These are phyloP conservation scores for Scrobipalpa costella DNA, from an alignment of 2,888 invertebrate species.

Conservation along the genomic window DNA sequence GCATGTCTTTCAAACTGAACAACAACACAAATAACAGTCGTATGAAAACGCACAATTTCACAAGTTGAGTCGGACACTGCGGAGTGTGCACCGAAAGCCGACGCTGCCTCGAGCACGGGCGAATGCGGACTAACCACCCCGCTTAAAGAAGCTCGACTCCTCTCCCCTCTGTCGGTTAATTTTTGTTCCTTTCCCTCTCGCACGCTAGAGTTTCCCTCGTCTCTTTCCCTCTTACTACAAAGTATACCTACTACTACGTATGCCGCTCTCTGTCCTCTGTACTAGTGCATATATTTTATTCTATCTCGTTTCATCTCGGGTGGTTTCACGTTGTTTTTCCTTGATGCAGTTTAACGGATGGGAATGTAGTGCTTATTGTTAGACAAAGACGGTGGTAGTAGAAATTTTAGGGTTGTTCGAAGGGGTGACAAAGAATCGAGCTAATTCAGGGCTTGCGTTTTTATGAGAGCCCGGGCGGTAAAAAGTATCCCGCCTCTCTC, in stretches of 20 bases:
- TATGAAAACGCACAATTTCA: conserved; percentile 66
- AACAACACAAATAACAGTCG: conserved; percentile 56
- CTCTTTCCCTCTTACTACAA: conserved; percentile 67
- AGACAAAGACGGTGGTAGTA: conserved; percentile 80
- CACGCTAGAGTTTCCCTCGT: conserved; percentile 63
- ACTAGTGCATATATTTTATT: conserved; percentile 80
- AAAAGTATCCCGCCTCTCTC: conserved; percentile 81
- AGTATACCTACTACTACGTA: conserved; percentile 76
- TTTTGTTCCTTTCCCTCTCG: conserved; percentile 68
- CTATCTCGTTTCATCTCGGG: conserved; percentile 81
- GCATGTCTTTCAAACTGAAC: conserved; percentile 48
- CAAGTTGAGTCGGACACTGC: conserved; percentile 69
- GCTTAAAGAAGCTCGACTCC: conserved; percentile 77
- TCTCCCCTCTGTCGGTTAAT: conserved; percentile 80
- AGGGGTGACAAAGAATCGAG: conserved; percentile 81
- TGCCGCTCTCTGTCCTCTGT: conserved; percentile 75
- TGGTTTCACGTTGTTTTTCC: conserved; percentile 79
- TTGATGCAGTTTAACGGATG: conserved; percentile 81
- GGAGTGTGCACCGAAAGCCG: conserved; percentile 49
- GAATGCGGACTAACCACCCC: conserved; percentile 80
- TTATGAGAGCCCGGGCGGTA: conserved; percentile 77
- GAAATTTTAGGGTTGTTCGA: conserved; percentile 77
- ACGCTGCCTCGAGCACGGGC: conserved; percentile 72
- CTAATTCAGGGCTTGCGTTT: conserved; percentile 80
- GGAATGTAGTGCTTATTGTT: conserved; percentile 81